Base-by-base conservation (phyloP, 1,140 invertebrate genomes). In the Conus ventricosus region DNA sequence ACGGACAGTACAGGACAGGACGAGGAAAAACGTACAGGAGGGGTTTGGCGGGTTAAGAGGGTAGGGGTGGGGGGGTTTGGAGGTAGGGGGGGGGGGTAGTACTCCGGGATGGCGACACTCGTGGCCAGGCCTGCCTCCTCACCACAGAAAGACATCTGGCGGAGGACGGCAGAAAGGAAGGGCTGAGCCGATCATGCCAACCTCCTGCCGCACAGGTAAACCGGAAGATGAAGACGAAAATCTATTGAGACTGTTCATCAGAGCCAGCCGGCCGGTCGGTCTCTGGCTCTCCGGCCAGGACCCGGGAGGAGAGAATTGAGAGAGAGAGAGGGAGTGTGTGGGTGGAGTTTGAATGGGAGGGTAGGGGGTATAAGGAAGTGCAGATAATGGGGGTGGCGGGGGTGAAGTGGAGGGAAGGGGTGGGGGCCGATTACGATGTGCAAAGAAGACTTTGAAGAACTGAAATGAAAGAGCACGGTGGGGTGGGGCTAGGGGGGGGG, bases 191-290 rank as follows among this genome's bases (percentile, higher is more conserved):
- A 71, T 71, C 67, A 71, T 71, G 67, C 11, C 11, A 71, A 71
- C 17, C 67, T n/a, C 67, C 11, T 7, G 20, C 13, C 67, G 67
- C 4, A 71, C 67, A 71, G 67, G 67, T 71, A 71, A 71, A 71
- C 67, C 67, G 67, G 67, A 71, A 71, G 67, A 71, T 71, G 67
- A n/a, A 71, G 67, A n/a, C 67, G 67, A 71, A 71, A 71, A 71
- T 71, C 67, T 71, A 5, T 71, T 3, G 10, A 8, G 10, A 71
- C 67, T 71, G 17, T n/a, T 71, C 67, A 71, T 71, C 67, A 20
- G 20, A 5, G 13, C 67, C 23, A 71, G 67, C 67, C 67, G 17
- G 60, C 60, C 17, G 17, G 60, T 4, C 17, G 0, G 67, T 71
- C 0, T 71, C 67, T 71, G 67, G 4, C 67, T 71, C 15, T n/a